phyloP scores from a whole-genome alignment of 1,140 invertebrate species.

The Paraescarpia echinospica region DNA sequence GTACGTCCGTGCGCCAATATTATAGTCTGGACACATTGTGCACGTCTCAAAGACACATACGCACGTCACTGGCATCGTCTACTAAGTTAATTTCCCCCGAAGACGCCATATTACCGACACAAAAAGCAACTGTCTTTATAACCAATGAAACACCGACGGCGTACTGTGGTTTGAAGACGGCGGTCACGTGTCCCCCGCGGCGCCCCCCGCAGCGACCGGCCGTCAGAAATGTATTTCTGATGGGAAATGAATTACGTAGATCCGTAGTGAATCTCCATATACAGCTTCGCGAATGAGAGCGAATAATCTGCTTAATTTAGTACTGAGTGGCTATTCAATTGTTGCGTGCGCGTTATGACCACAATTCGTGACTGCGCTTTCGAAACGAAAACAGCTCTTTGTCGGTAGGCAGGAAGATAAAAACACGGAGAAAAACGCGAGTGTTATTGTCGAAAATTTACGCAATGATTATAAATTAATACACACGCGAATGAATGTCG shows the following conservation, averaged over 20 bases:
- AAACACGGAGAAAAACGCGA: neutral
- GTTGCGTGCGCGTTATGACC: neutral
- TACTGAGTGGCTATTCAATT: neutral
- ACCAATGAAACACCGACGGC: neutral
- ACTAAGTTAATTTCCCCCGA: neutral
- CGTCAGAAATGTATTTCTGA: neutral
- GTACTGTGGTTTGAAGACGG: neutral
- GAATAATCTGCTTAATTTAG: neutral
- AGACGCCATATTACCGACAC: neutral
- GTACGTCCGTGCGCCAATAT: no score
- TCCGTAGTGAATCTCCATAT: neutral
- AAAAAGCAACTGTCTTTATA: neutral
- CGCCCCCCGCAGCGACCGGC: no score
- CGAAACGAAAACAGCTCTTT: neutral
- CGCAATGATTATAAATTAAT: no score
- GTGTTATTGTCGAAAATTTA: neutral
- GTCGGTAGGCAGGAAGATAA: neutral
- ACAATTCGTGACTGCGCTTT: neutral
- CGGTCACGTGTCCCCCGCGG: neutral
- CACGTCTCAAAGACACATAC: neutral
- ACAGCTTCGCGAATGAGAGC: neutral
- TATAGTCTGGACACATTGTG: neutral
- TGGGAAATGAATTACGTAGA: neutral
- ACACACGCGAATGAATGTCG: neutral
- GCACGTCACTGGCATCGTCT: neutral